phyloP scores from a whole-genome alignment of 2,888 invertebrate genomes.

The Lasioglossum figueresi region DNA sequence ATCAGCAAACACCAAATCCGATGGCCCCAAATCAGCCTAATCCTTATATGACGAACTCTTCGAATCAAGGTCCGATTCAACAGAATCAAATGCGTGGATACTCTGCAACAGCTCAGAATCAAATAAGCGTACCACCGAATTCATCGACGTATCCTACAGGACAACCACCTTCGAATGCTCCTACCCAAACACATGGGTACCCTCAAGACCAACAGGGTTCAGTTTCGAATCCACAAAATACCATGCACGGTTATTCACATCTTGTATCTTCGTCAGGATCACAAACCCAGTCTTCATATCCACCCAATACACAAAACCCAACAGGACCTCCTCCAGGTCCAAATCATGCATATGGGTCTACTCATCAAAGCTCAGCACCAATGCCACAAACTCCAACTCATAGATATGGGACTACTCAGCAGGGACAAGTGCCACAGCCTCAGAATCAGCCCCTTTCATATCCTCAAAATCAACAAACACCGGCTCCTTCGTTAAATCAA shows the following conservation, averaged over 20 bases:
- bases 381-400: conserved; percentile 60
- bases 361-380: conserved; percentile 57
- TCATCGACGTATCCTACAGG: conserved; percentile 64
- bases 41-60: conserved; percentile 62
- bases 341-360: conserved; percentile 66
- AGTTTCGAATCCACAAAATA: conserved; percentile 65
- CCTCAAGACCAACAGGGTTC: conserved; percentile 68
- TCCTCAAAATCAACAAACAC: conserved; percentile 67
- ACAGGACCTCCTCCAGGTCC: conserved; percentile 50
- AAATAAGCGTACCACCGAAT: conserved; percentile 64
- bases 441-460: conserved; percentile 70
- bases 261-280: conserved; percentile 63
- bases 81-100: conserved; percentile 77
- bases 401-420: conserved; percentile 64
- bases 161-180: conserved; percentile 61
- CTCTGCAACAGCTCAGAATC: conserved; percentile 66
- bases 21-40: conserved; percentile 65
- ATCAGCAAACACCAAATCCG: conserved; percentile 60
- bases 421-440: conserved; percentile 56
- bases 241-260: conserved; percentile 73
- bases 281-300: conserved; percentile 57
- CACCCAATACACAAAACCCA: conserved; percentile 61
- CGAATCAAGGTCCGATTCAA: conserved; percentile 64
- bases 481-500: conserved; percentile 63
- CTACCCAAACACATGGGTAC: conserved; percentile 70